Conservation (phyloP, 2,888 invertebrate genomes). For the Leptothorax acervorum region DNA sequence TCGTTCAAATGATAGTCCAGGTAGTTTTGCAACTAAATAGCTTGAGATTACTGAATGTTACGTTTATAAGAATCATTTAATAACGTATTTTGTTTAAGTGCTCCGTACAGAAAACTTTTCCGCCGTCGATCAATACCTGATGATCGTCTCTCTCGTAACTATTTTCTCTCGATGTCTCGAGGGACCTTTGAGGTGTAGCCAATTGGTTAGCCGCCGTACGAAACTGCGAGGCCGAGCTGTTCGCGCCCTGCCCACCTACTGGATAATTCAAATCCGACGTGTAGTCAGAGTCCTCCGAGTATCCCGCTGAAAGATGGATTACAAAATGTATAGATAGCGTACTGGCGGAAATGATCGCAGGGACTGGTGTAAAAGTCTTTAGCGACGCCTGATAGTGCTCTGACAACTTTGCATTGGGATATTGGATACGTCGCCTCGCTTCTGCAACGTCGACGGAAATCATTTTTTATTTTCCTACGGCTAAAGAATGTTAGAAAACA, state of each 20-base stretch:
- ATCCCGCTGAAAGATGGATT: conserved; percentile 91
- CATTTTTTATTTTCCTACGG: background rate
- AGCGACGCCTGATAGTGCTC: conserved; percentile 10
- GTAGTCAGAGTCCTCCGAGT: conserved; percentile 98
- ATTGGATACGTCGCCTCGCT: conserved; percentile 8
- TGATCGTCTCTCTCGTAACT: conserved; percentile 94
- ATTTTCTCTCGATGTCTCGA: conserved; percentile 93
- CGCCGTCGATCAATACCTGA: conserved; percentile 81
- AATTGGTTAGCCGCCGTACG: conserved; percentile 92
- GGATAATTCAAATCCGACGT: conserved; percentile 98
- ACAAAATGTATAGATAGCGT: conserved; percentile 28
- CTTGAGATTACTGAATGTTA: background rate
- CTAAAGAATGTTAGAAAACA: background rate
- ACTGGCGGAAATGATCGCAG: background rate
- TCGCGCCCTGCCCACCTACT: conserved; percentile 93
- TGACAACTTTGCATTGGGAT: conserved; percentile 17
- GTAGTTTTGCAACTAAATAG: background rate
- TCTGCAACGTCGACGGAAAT: conserved; percentile 31
- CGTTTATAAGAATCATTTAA: background rate
- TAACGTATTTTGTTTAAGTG: background rate
- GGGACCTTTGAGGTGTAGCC: conserved; percentile 92
- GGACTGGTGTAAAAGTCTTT: background rate
- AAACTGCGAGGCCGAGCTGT: conserved; percentile 96
- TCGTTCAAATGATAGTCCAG: background rate
- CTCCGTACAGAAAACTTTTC: background rate